phyloP scores from a whole-genome alignment of 2,113 vertebrate species.

The Tachysurus fulvidraco region DNA sequence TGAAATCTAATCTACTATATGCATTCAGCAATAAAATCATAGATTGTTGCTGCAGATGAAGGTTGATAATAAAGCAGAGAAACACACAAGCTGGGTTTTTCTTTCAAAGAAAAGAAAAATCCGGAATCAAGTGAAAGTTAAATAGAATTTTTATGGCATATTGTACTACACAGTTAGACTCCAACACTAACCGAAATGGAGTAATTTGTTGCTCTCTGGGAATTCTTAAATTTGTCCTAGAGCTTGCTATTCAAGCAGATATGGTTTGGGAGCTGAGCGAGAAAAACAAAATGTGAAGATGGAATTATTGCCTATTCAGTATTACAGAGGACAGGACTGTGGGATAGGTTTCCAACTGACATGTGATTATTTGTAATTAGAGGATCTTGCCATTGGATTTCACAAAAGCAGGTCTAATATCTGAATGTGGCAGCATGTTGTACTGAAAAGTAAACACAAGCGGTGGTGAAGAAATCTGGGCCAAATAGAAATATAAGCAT shows the following conservation, averaged over 20 bases:
- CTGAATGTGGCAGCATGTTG: neutral
- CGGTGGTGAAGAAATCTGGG: neutral
- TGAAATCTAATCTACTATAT: neutral
- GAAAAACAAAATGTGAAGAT: constrained; percentile 1
- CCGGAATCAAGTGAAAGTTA: neutral
- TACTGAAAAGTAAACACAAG: neutral
- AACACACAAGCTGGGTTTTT: neutral
- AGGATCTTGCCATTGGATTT: neutral
- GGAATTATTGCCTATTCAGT: constrained; percentile 25
- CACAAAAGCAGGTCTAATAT: neutral
- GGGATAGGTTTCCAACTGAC: constrained; percentile 21
- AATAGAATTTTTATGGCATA: neutral
- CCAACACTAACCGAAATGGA: neutral
- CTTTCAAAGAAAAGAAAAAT: constrained; percentile 7
- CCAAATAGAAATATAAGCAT: neutral
- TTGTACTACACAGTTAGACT: constrained; percentile 9
- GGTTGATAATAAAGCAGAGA: neutral
- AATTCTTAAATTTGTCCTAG: neutral
- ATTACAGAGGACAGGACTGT: constrained; percentile 20
- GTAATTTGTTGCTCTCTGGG: constrained; percentile 28
- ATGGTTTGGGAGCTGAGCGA: neutral
- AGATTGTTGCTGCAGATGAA: neutral
- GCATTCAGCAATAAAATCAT: neutral
- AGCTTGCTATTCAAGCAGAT: neutral
- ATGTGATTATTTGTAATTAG: neutral